phyloP scores from a whole-genome alignment of 2,797 vertebrate genomes.

The Emys orbicularis region DNA sequence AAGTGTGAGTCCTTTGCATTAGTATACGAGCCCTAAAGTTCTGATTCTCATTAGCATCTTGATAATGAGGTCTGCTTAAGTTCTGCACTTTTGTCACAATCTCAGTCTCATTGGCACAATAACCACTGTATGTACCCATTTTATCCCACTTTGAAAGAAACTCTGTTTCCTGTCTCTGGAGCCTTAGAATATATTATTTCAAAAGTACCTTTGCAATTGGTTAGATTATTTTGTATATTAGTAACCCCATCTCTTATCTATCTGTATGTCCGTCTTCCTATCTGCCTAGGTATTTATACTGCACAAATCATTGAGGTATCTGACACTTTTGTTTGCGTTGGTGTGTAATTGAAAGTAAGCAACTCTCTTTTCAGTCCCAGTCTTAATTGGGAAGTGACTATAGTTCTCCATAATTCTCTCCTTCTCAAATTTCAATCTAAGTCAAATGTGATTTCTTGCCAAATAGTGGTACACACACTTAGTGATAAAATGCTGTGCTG shows the following conservation, averaged over 20 bases:
- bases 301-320: neutral
- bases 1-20: neutral
- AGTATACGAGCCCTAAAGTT: neutral
- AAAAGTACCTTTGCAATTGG: neutral
- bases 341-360: neutral
- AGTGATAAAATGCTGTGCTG: neutral
- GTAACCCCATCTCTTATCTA: neutral
- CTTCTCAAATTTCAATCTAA: neutral
- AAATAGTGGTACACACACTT: neutral
- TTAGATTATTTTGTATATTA: neutral
- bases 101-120: neutral
- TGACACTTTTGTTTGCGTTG: neutral
- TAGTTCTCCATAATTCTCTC: neutral
- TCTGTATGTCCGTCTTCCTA: neutral
- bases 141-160: neutral
- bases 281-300: neutral
- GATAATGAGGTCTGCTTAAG: neutral
- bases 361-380: neutral
- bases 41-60: neutral
- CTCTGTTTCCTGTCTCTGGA: too few species aligned
- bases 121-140: neutral
- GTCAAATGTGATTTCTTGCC: neutral
- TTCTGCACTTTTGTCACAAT: neutral
- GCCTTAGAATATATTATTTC: neutral
- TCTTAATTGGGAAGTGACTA: neutral